Evolutionary conservation across 2,888 invertebrate species (phyloP), one percentile per base, ranked within the genome.

Genomic region (Drosophila vallismaia): DNA sequence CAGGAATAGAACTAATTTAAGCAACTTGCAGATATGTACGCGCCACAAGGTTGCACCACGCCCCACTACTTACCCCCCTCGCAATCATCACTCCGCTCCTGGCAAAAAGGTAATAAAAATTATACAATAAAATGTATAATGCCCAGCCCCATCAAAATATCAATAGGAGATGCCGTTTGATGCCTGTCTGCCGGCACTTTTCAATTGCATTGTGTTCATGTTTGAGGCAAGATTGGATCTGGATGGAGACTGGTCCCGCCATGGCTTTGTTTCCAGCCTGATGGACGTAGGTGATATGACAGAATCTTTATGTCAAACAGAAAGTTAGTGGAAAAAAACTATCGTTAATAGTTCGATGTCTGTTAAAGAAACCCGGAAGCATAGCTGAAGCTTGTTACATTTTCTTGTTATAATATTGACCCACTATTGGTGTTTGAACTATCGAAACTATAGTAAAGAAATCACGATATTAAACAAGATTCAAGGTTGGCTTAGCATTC

Each of bases 1-100:
- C 79, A 81, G 86, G 86, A 87, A 87, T 86, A 84, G 77, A 86
- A 86, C 86, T 86, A 86, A 86, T 86, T 86, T 87, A 87, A 87
- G 81, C 74, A 77, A 77, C 74, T 76, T 76, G 76, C 77, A 85
- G 76, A 74, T 84, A 79, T 67, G 60, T 84, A 79, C 64, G 60
- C 76, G 71, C 63, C 52, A 50, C 66, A 63, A 57, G 56, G 62
- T 51, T 63, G 54, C n/a, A 7, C 51, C 56, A 44, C 45, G 8
- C 28, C 42, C 50, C 28, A 10, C 31, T 19, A 26, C 3, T 38
- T 55, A 12, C 44, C 12, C 31, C 31, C 33, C 3, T 38, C 58
- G 12, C 44, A 4, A 5, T 45, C 33, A 19, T 42, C 12, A 3
- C 44, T 33, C 55, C 26, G 24, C 59, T 19, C 50, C 53, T 28